These are phyloP conservation scores for Ptychoptera albimana DNA, from an alignment of 2,888 invertebrate species.

Conservation along the genomic window DNA sequence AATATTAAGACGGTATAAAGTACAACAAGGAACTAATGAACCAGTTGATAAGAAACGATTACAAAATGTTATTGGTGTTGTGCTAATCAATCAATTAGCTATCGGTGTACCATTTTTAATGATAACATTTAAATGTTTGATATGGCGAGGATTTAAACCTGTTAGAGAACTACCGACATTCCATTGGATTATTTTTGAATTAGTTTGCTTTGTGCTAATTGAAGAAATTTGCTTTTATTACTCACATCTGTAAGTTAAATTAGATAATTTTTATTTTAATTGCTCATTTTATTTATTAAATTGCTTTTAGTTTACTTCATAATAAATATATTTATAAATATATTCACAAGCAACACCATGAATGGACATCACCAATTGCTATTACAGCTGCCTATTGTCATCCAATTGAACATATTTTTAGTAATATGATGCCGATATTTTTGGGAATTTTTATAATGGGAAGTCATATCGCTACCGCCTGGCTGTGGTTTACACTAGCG, in stretches of 20 bases:
- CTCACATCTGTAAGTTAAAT: conserved; percentile 45
- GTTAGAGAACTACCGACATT: conserved; percentile 58
- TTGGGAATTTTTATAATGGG: conserved; percentile 58
- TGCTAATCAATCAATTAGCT: conserved; percentile 55
- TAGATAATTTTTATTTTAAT: neutral
- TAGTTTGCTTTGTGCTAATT: conserved; percentile 53
- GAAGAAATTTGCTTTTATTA: conserved; percentile 77
- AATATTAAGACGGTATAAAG: conserved; percentile 57
- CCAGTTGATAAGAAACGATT: conserved; percentile 47
- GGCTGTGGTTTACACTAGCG: conserved; percentile 65
- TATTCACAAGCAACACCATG: conserved; percentile 75
- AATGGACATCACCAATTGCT: conserved; percentile 80
- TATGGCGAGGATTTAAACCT: conserved; percentile 47
- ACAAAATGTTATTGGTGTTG: conserved; percentile 44
- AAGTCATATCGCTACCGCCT: conserved; percentile 58
- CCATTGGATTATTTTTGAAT: conserved; percentile 55
- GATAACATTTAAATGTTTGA: conserved; percentile 43
- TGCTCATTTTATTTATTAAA: neutral
- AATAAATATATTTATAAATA: conserved; percentile 56
- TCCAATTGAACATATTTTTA: conserved; percentile 59
- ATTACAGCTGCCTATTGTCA: conserved; percentile 67
- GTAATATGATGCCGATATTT: conserved; percentile 60
- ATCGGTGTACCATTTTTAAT: conserved; percentile 49
- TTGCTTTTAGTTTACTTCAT: conserved; percentile 45
- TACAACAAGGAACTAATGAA: conserved; percentile 66